Percentiles rank a stretch among this genome's conserved stretches.
Conservation (phyloP, 2,888 invertebrate species). For the Zygothrica quintamaculata region DNA sequence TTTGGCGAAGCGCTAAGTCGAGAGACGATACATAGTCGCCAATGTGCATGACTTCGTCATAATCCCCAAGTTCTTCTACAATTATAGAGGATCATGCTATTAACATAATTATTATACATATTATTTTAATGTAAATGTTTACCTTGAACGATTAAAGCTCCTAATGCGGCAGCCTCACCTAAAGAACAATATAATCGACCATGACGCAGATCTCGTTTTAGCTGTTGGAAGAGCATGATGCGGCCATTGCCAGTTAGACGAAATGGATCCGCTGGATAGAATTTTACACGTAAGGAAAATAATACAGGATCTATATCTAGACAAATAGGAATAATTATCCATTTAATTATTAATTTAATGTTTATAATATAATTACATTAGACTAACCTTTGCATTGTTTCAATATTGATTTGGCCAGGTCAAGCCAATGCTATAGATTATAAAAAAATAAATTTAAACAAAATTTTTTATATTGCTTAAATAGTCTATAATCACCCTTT, state of each 20-base stretch:
- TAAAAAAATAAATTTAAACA: slow-evolving; percentile 2
- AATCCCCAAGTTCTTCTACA: slow-evolving; percentile 97
- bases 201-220: slow-evolving; percentile 97
- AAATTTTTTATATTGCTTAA: not conserved
- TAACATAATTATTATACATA: slow-evolving; percentile 1
- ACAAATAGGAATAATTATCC: not conserved
- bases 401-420: slow-evolving; percentile 93
- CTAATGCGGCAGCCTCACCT: slow-evolving; percentile 94
- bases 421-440: slow-evolving; percentile 94
- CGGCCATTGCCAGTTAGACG: slow-evolving; percentile 97
- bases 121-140: slow-evolving; percentile 18
- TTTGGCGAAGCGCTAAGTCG: slow-evolving; percentile 96
- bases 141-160: slow-evolving; percentile 97
- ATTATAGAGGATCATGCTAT: not conserved
- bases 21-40: slow-evolving; percentile 96
- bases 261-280: slow-evolving; percentile 97
- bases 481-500: slow-evolving; percentile 88
- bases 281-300: slow-evolving; percentile 98
- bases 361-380: not conserved
- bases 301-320: slow-evolving; percentile 95
- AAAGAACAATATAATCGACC: slow-evolving; percentile 96
- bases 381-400: slow-evolving; percentile 95
- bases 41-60: slow-evolving; percentile 93
- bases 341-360: not conserved
- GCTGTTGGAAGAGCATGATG: slow-evolving; percentile 97